Conservation (phyloP, 2,797 vertebrate genomes). For the Lophotriccus pileatus region DNA sequence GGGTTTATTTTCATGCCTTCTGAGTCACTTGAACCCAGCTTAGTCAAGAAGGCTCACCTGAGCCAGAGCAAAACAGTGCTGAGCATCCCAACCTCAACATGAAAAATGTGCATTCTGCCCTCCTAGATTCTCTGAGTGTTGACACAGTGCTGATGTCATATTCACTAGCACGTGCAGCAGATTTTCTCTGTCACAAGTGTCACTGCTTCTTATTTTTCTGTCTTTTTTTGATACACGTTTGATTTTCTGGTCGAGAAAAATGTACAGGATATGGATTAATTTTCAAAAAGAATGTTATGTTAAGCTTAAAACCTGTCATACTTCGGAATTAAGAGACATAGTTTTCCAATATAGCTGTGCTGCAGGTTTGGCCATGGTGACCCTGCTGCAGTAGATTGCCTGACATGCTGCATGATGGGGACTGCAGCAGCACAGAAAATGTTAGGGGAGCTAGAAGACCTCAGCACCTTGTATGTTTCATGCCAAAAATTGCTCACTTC, state of each 20-base stretch:
- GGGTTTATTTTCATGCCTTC: not conserved
- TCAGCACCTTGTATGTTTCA: not conserved
- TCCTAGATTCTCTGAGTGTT: not conserved
- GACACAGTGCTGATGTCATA: not conserved
- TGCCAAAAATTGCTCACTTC: not conserved
- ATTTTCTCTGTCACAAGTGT: not conserved
- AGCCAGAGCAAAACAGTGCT: not conserved
- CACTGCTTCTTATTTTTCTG: not conserved
- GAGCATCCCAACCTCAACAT: not conserved
- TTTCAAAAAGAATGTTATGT: not conserved
- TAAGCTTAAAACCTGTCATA: not conserved
- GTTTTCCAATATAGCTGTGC: not conserved
- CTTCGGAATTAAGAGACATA: not conserved
- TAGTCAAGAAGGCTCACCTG: not conserved
- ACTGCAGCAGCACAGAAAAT: not conserved
- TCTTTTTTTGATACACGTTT: not conserved
- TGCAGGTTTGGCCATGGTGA: not conserved
- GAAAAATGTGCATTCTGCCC: not conserved
- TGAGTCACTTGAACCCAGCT: not conserved
- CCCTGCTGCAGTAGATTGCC: not conserved
- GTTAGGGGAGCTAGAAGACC: not conserved
- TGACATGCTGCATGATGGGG: rapidly evolving
- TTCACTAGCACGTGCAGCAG: not conserved
- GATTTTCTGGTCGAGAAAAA: not conserved
- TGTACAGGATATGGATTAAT: not conserved